Percentiles rank a stretch among this genome's conserved stretches.
phyloP scores from a whole-genome alignment of 1,140 invertebrate species.

The Lerema accius region DNA sequence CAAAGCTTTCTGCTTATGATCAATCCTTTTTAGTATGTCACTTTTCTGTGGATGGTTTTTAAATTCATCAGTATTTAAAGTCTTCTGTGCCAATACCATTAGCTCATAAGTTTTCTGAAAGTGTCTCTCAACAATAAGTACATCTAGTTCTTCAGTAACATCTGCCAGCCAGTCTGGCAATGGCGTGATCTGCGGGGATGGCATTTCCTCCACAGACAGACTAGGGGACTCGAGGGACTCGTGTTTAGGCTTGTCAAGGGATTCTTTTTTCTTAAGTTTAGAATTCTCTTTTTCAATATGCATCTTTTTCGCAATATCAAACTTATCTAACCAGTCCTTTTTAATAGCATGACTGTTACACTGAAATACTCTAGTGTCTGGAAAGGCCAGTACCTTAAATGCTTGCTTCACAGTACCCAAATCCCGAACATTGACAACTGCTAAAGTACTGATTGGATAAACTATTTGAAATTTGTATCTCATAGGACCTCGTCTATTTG shows the following conservation, averaged over 20 bases:
- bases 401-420: conserved; percentile 94
- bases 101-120: conserved; percentile 97
- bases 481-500: conserved; percentile 89
- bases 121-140: conserved; percentile 97
- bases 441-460: conserved; percentile 95
- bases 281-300: conserved; percentile 87
- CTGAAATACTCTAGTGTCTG: conserved; percentile 96
- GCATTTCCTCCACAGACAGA: conserved; percentile 79
- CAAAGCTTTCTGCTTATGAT: conserved; percentile 89
- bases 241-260: conserved; percentile 65
- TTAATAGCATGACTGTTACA: conserved; percentile 93
- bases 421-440: conserved; percentile 97
- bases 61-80: conserved; percentile 74
- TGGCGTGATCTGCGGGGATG: conserved; percentile 82
- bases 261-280: conserved; percentile 83
- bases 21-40: conserved; percentile 83
- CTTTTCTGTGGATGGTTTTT: conserved; percentile 65
- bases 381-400: conserved; percentile 97
- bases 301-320: conserved; percentile 95
- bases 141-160: conserved; percentile 97
- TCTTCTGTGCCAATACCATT: conserved; percentile 85
- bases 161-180: conserved; percentile 96
- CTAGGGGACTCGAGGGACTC: conserved; percentile 77
- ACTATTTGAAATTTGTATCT: conserved; percentile 94
- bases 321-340: conserved; percentile 97